Base-by-base conservation (phyloP, 1,140 invertebrate species). In the Zaprionus nigranus region DNA sequence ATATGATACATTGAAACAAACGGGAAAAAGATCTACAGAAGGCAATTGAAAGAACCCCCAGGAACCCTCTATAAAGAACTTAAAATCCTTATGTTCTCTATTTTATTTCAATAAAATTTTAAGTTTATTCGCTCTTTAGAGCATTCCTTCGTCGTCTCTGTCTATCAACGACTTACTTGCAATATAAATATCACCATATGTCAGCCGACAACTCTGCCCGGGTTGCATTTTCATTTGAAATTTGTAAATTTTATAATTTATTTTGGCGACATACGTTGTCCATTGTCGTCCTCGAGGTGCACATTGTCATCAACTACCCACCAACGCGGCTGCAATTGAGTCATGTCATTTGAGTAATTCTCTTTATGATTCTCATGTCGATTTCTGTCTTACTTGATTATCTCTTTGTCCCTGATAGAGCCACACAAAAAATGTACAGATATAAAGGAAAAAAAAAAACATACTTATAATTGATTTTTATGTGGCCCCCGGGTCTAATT, bases 401-500 rank as follows among this genome's bases (percentile, higher is more conserved):
- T 74, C 67, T 51, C 56, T 46, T 43, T 75, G 56, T 67, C 66
- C 69, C 30, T 74, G 71, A 82, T 86, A 46, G 30, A 34, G 30
- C 9, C 28, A 9, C 30, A 34, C 28, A 34, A 34, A 34, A 34
- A 34, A 34, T 34, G 30, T 3, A 9, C 5, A 57, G 20, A 34
- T 17, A 38, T 38, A 36, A 12, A 24, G 22, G 46, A 15, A 73
- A 70, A 11, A 20, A 20, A 56, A 63, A 58, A 36, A 56, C 34
- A 34, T 64, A 71, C 75, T 61, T 58, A 71, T 84, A 87, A 88
- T 87, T 87, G 81, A 81, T 75, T 87, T 87, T 84, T 75, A 87
- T 81, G 58, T 64, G 78, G 61, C 84, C 83, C 84, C 84, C 67
- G 75, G 73, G 84, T 75, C 64, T 87, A 87, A 87, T 87, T 87